Percentiles rank a stretch among this genome's conserved stretches.
Evolutionary conservation across 2,797 vertebrate genomes (phyloP).

Genomic region (Hyperoplus immaculatus): DNA sequence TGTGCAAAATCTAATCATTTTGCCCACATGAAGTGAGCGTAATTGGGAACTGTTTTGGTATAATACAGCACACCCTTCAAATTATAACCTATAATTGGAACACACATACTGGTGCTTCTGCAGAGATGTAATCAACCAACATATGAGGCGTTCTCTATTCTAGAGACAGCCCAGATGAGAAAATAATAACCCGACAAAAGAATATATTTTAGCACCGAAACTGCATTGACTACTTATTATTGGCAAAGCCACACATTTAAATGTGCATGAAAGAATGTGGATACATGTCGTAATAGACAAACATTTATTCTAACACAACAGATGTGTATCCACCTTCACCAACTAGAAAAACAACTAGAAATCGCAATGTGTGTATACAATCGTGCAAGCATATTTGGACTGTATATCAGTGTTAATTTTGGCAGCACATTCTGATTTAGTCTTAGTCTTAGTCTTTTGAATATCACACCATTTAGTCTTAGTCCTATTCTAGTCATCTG

Average conservation of each 20-base stretch:
- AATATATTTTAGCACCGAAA: neutral
- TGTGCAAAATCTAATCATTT: slow-evolving; percentile 61
- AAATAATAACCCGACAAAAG: slow-evolving; percentile 20
- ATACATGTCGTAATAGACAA: neutral
- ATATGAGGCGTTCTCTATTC: slow-evolving; percentile 28
- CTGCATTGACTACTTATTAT: too few relatives aligned
- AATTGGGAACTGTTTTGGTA: slow-evolving; percentile 67
- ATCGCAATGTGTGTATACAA: slow-evolving; percentile 18
- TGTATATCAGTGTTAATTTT: slow-evolving; percentile 1
- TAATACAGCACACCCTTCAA: slow-evolving; percentile 54
- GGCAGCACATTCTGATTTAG: too few relatives aligned
- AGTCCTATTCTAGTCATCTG: too few relatives aligned
- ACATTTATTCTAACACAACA: slow-evolving; percentile 14
- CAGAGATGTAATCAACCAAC: slow-evolving; percentile 59
- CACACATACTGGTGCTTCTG: slow-evolving; percentile 53
- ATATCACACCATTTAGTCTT: too few relatives aligned
- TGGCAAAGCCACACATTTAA: neutral
- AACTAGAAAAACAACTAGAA: neutral
- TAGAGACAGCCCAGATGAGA: slow-evolving; percentile 16
- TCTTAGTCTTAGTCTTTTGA: too few relatives aligned
- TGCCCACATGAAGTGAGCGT: slow-evolving; percentile 59
- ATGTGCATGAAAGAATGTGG: neutral
- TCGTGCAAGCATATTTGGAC: slow-evolving; percentile 26
- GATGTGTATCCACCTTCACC: neutral
- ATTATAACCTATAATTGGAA: slow-evolving; percentile 66